Base-by-base conservation (phyloP, 1,140 invertebrate genomes). In the Planococcus citri region DNA sequence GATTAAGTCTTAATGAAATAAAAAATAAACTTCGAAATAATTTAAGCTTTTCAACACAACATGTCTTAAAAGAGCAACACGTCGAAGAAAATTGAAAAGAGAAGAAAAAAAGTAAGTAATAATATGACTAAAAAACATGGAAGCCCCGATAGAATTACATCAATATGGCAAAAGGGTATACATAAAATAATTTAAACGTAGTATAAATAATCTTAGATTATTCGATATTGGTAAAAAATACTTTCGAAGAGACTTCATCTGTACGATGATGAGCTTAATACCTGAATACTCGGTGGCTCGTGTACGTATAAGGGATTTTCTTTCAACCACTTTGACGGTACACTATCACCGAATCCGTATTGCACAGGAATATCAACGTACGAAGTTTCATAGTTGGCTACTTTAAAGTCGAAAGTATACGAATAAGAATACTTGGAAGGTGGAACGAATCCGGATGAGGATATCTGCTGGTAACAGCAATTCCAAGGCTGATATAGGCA, bases 401-500 rank as follows among this genome's bases (percentile, higher is more conserved):
- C 10, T 25, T 64, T 64, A 25, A 64, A 27, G 25, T 64, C 25
- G 24, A 64, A 64, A 4, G 60, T 27, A 20, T 64, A 64, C 8
- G 60, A 64, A 20, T 64, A 64, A 3, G 60, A 64, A 27, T 64
- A 64, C 22, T 64, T 64, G 8, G 25, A 25, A 51, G 41, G 41
- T 14, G 41, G 41, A 51, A 51, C 41, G 17, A 51, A 51, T 4
- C 21, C 25, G 20, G 22, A 10, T 4, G 60, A 64, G 10, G 60
- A 64, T 25, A 64, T 64, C 17, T 64, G 60, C 24, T 64, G 60
- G 17, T 64, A 64, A 20, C 60, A 64, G 25, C 60, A 64, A 64
- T 64, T 24, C 60, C 60, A 64, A 10, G 60, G 60, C 24, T 64
- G 60, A 21, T 64, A 64, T 17, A 64, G 20, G 17, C 22, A 64